phyloP scores from a whole-genome alignment of 2,888 invertebrate species.

The Venusia cambrica region DNA sequence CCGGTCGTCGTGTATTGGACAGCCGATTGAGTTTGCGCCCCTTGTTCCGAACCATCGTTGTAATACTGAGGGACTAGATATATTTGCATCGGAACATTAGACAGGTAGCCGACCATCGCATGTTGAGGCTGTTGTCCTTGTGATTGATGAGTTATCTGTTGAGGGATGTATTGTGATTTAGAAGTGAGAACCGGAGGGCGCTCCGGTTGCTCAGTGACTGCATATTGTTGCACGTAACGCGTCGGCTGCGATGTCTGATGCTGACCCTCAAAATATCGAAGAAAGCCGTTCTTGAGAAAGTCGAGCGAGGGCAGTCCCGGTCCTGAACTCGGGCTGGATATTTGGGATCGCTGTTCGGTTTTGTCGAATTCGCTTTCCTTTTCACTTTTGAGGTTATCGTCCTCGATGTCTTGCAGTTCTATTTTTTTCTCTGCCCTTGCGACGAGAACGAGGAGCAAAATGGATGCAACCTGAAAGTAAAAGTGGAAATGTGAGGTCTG shows the following conservation, averaged over 20 bases:
- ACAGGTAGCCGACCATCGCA: conserved; percentile 65
- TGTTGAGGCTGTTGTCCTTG: conserved; percentile 42
- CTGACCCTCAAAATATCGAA: conserved; percentile 53
- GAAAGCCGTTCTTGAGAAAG: conserved; percentile 55
- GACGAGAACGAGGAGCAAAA: conserved; percentile 52
- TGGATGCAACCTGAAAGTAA: conserved; percentile 68
- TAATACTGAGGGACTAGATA: conserved; percentile 72
- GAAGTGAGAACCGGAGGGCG: conserved; percentile 33
- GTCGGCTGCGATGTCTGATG: conserved; percentile 46
- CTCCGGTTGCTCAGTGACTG: conserved; percentile 66
- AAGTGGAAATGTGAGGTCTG: conserved; percentile 48
- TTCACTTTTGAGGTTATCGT: conserved; percentile 84
- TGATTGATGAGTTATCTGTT: conserved; percentile 11
- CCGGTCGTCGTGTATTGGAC: conserved; percentile 44
- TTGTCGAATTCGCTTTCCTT: conserved; percentile 57
- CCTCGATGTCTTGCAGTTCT: conserved; percentile 87
- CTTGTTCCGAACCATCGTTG: conserved; percentile 46
- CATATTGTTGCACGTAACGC: conserved; percentile 66
- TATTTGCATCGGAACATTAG: conserved; percentile 72
- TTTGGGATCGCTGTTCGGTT: conserved; percentile 41
- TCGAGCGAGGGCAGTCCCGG: conserved; percentile 48
- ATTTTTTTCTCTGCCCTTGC: conserved; percentile 82
- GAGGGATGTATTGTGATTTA: conserved; percentile 42
- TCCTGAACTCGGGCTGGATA: conserved; percentile 31
- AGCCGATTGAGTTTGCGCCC: conserved; percentile 34